Evolutionary conservation across 2,888 invertebrate species (phyloP), one percentile per base, ranked within the genome.

Genomic region (Gastrophysa polygoni): DNA sequence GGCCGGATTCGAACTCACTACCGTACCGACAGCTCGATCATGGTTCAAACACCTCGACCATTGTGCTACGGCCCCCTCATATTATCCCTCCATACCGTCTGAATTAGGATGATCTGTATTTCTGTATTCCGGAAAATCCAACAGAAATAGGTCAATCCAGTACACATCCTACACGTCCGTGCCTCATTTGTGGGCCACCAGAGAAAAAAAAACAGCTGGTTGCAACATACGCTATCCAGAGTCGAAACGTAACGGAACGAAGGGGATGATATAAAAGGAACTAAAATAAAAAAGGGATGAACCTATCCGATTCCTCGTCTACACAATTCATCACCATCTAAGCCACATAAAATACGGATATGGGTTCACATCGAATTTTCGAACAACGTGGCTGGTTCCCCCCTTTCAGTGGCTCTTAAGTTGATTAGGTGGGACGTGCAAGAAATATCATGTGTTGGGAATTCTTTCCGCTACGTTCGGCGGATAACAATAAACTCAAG

Each of bases 261-360:
- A n/a, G 4, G 6, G 14, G 3, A 54, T 21, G 38, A 32, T 7
- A 52, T 52, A 38, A 34, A 54, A 21, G 29, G 8, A 29, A 51
- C 32, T 51, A 14, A 32, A 32, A 38, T 21, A 43, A 54, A 24
- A 43, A 54, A 16, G 20, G 43, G 21, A 54, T 16, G 24, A 54
- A 16, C 43, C 34, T 14, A 21, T 54, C 52, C 52, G 38, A 52
- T 52, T 52, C 38, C 52, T 34, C 34, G 34, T 43, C 43, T 54
- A 20, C 16, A 54, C 54, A 54, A 54, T 54, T 54, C 54, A 54
- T 54, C 54, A 54, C 54, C 43, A 24, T 14, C 43, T 24, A 54
- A 54, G 54, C 43, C 21, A 32, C 43, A 43, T 54, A 54, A 54
- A 43, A 54, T 21, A 34, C 34, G 43, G 43, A 54, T 54, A 54